These are phyloP conservation scores for Sclerurus mexicanus DNA, from an alignment of 2,113 vertebrate species.

Conservation along the genomic window DNA sequence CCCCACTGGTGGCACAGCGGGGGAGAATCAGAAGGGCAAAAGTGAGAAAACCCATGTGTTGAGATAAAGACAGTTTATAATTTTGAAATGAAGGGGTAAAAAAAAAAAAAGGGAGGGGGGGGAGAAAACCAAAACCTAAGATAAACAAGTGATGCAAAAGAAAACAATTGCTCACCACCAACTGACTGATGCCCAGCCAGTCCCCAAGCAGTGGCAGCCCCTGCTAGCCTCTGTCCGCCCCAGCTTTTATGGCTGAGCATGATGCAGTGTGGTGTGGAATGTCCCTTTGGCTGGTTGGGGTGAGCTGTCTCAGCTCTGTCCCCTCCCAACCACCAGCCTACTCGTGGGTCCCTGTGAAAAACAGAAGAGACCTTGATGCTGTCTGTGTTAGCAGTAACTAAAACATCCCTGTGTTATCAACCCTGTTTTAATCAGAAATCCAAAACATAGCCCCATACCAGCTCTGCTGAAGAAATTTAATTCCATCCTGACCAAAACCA, in stretches of 20 bases:
- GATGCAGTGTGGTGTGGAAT: background rate
- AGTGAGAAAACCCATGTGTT: background rate
- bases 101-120: background rate
- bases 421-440: background rate
- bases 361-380: background rate
- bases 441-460: background rate
- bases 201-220: background rate
- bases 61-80: background rate
- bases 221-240: background rate
- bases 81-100: background rate
- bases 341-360: background rate
- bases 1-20: no score
- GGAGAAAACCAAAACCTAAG: background rate
- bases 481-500: background rate
- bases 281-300: background rate
- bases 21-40: background rate
- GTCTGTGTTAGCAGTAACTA: background rate
- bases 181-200: background rate
- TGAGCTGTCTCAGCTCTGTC: background rate
- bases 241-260: background rate
- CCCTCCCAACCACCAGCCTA: fast-evolving
- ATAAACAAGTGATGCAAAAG: background rate
- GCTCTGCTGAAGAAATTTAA: background rate
- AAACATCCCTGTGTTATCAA: background rate
- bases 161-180: background rate